Base-by-base conservation (phyloP, 2,113 vertebrate genomes). In the Neodontobutis hainanensis region DNA sequence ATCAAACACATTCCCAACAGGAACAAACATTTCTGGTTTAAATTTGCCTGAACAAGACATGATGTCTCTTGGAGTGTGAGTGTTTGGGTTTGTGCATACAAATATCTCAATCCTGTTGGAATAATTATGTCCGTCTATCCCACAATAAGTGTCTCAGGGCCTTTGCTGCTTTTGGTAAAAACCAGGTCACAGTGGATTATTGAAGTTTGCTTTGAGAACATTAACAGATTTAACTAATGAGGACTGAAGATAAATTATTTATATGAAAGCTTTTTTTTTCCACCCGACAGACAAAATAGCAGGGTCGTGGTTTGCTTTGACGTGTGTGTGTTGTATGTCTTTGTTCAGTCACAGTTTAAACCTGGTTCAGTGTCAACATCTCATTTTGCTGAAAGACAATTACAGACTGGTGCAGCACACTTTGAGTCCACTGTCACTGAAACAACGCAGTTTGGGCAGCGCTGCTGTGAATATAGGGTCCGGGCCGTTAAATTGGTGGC, bases 341-440 rank as follows among this genome's bases (percentile, higher is more conserved):
- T 5, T 40, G 38, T 8, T 40, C 8, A 40, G 38, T 40, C 38
- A 6, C 8, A 8, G 38, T 40, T 40, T 40, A 40, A 40, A 6
- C 38, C 38, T 49, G 59, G 48, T 43, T 0, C 44, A 42, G 52
- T 65, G 50, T 45, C 8, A 81, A 74, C 68, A 0, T 68, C 65
- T 78, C 14, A 73, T 81, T 69, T 71, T 75, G 44, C 34, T 66
- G 11, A 67, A 68, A 70, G 77, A 70, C 80, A 81, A 65, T 78
- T 48, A 40, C 8, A 78, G 56, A 60, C 60, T 43, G 1, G 65
- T 46, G 35, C 27, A 45, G 48, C 64, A 69, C 77, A 65, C 56
- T 34, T 8, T 19, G 48, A 49, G 46, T 65, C 61, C 15, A 3
- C 51, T 50, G 27, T 71, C 43, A 63, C 1, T 15, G 47, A 36